phyloP scores from a whole-genome alignment of 2,797 vertebrate species.

The Novumbra hubbsi region DNA sequence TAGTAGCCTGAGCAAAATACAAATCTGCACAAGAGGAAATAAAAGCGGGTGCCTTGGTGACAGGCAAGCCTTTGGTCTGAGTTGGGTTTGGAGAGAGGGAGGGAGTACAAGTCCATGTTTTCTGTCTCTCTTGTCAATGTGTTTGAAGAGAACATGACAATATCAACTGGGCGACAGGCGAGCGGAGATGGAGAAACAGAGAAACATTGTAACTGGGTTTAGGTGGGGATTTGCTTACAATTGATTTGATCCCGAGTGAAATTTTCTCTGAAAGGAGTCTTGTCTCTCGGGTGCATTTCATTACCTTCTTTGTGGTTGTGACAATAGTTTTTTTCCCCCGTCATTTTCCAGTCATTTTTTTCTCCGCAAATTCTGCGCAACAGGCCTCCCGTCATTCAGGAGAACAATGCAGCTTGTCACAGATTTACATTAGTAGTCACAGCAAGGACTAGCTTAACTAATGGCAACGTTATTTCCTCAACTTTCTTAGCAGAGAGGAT shows the following conservation, averaged over 20 bases:
- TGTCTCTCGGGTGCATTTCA: conserved; percentile 36
- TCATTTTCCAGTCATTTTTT: conserved; percentile 18
- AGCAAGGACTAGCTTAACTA: background rate
- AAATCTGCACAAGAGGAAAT: conserved; percentile 19
- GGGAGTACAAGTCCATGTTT: conserved; percentile 23
- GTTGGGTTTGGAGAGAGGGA: background rate
- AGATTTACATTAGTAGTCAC: background rate
- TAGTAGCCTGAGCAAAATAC: conserved; percentile 46
- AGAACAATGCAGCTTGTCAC: conserved; percentile 23
- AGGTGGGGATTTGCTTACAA: conserved; percentile 27
- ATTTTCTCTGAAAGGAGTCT: conserved; percentile 24
- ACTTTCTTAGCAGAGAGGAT: background rate
- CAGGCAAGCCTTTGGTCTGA: background rate
- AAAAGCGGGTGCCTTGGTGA: background rate
- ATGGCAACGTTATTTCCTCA: background rate
- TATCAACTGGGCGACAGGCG: conserved; percentile 23
- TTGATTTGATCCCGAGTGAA: conserved; percentile 24
- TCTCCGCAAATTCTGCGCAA: conserved; percentile 27
- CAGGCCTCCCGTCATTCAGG: conserved; percentile 19
- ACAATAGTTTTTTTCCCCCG: background rate
- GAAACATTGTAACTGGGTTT: conserved; percentile 2
- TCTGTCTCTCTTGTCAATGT: conserved; percentile 31
- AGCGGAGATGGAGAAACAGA: conserved; percentile 14
- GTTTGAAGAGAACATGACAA: conserved; percentile 32
- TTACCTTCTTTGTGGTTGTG: conserved; percentile 12